Base-by-base conservation (phyloP, 2,888 invertebrate species). In the Uropetala carovei region DNA sequence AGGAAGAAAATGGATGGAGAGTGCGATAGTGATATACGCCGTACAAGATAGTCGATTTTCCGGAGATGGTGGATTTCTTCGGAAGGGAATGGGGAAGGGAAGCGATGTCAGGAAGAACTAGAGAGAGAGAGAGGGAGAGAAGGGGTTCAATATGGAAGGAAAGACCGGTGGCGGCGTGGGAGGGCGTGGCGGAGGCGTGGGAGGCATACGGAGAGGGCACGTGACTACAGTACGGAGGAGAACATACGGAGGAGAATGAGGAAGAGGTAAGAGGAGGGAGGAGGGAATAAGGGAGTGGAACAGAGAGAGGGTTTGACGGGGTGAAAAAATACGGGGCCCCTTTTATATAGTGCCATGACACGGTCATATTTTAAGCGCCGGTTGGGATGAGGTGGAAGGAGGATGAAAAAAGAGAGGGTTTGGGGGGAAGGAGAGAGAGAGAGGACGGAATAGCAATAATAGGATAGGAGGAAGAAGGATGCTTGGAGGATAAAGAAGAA, bases 131-230 rank as follows among this genome's bases (percentile, higher is more conserved):
- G 68, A 68, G 16, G n/a, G 16, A 14, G n/a, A 9, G 22, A 13
- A 75, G 27, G 27, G 75, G 75, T 75, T 75, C 75, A 22, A 27
- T 75, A 75, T 27, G 75, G 22, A 75, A 75, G 75, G 27, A 75
- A 27, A 75, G 22, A 75, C 75, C 75, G 75, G 75, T 75, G 18
- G 75, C 75, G 27, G 75, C 11, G 68, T 68, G 75, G 27, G 75
- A 22, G 75, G 75, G 75, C 75, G 75, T 75, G 75, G 75, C 75
- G 11, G 18, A 75, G 22, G 75, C 75, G 75, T 75, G 75, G 75
- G 75, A 75, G 75, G 75, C 75, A 75, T 75, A 75, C 75, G 75
- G 75, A 75, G 75, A 75, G 27, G 75, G 13, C 75, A 75, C 75
- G 75, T 75, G 75, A 75, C 75, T 5, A 75, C 27, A 27, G 22